phyloP scores from a whole-genome alignment of 2,888 invertebrate species.

The Drosophila peninsularis region DNA sequence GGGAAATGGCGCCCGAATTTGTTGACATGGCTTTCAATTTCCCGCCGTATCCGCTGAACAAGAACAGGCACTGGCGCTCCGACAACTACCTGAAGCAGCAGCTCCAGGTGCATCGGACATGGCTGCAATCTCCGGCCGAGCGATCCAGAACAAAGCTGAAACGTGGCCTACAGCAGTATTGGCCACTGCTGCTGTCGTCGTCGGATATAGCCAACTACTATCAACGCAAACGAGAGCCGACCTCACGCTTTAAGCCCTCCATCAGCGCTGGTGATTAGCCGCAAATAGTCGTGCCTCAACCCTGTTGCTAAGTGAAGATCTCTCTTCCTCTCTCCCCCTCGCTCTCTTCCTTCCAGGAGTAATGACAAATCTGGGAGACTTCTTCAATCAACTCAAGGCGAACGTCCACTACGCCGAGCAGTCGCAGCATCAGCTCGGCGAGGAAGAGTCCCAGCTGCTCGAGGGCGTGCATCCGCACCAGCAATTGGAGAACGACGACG shows the following conservation, averaged over 20 bases:
- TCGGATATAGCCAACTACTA: constrained; percentile 13
- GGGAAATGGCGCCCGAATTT: constrained; percentile 57
- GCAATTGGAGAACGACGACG: constrained; percentile 58
- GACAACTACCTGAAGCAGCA: constrained; percentile 37
- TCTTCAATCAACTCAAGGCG: constrained; percentile 81
- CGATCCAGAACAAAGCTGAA: constrained; percentile 31
- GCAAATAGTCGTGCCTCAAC: too few species aligned
- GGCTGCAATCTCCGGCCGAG: constrained; percentile 69
- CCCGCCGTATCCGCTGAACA: constrained; percentile 47
- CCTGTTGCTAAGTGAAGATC: constrained; percentile 35
- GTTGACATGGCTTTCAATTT: constrained; percentile 46
- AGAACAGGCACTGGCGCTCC: constrained; percentile 26
- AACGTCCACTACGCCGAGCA: constrained; percentile 82
- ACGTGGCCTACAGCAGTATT: constrained; percentile 24
- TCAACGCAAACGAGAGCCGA: constrained; percentile 62
- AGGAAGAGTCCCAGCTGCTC: constrained; percentile 74
- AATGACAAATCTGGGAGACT: constrained; percentile 83
- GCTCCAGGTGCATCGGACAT: constrained; percentile 50
- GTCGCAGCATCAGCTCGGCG: constrained; percentile 67
- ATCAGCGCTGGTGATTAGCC: constrained; percentile 83
- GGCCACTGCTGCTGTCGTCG: constrained; percentile 17
- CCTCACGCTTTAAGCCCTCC: constrained; percentile 74
- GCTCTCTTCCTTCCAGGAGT: constrained; percentile 72
- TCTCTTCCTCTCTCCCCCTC: neutral
- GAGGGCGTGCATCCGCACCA: constrained; percentile 80